Conservation (phyloP, 2,888 invertebrate genomes). For the Aricia artaxerxes region DNA sequence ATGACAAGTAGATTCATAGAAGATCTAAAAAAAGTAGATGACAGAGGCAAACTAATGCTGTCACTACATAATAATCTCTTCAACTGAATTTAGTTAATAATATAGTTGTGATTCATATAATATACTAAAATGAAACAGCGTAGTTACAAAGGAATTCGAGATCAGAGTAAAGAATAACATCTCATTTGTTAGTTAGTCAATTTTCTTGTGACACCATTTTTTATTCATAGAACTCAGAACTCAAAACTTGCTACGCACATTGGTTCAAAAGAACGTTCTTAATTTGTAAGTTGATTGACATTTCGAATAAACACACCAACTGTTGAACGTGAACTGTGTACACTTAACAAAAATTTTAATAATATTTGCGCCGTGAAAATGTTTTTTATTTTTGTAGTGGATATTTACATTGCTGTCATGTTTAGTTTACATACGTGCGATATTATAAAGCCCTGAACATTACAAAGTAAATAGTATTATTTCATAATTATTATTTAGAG, state of each 20-base stretch:
- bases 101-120: background rate
- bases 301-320: constrained; percentile 14
- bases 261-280: background rate
- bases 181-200: background rate
- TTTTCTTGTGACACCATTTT: background rate
- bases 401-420: background rate
- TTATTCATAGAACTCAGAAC: background rate
- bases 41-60: no score
- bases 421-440: background rate
- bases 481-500: no score
- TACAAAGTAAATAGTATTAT: background rate
- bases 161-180: background rate
- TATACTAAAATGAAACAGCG: background rate
- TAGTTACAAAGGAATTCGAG: background rate
- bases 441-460: background rate
- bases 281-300: constrained; percentile 22
- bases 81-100: background rate
- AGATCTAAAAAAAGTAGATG: background rate
- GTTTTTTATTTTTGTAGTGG: background rate
- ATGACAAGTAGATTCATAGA: background rate
- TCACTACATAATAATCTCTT: background rate
- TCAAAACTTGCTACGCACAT: background rate
- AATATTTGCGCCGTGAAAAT: background rate
- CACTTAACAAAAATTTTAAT: constrained; percentile 12
- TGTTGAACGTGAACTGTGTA: constrained; percentile 11